Evolutionary conservation across 1,140 invertebrate species (phyloP).

Genomic region (Myzus persicae): DNA sequence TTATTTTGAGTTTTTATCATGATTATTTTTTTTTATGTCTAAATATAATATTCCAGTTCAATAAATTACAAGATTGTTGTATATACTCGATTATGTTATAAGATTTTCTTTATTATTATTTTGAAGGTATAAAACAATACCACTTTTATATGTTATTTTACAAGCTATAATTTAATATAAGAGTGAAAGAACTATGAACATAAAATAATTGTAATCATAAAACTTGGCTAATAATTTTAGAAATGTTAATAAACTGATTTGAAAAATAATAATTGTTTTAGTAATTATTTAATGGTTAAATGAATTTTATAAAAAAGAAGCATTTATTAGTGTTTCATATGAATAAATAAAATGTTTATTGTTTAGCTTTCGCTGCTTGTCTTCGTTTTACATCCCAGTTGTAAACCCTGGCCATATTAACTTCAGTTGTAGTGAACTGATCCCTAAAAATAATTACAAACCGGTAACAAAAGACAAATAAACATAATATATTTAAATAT

Average conservation of each 20-base stretch:
- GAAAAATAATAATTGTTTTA: background rate
- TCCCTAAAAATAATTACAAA: constrained; percentile 72
- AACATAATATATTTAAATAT: background rate
- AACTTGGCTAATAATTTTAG: background rate
- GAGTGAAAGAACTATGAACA: background rate
- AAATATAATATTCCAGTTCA: constrained; percentile 1
- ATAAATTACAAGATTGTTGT: constrained; percentile 26
- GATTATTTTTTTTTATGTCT: background rate
- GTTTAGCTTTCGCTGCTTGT: constrained; percentile 34
- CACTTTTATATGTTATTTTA: background rate
- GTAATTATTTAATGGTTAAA: background rate
- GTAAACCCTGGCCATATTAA: constrained; percentile 86
- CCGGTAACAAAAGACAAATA: background rate
- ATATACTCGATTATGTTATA: constrained; percentile 3
- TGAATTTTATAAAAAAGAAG: constrained; percentile 3
- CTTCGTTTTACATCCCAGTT: constrained; percentile 48
- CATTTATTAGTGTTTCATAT: constrained; percentile 1
- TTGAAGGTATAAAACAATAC: background rate
- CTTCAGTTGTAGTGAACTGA: constrained; percentile 98
- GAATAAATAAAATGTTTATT: background rate
- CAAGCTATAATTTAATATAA: constrained; percentile 4
- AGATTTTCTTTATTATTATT: background rate
- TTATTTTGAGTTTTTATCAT: background rate
- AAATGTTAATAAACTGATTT: constrained; percentile 25
- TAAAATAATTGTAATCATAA: background rate